Percentiles rank a stretch among this genome's conserved stretches.
Conservation (phyloP, 2,797 vertebrate genomes). For the Microctenopoma lineatum region DNA sequence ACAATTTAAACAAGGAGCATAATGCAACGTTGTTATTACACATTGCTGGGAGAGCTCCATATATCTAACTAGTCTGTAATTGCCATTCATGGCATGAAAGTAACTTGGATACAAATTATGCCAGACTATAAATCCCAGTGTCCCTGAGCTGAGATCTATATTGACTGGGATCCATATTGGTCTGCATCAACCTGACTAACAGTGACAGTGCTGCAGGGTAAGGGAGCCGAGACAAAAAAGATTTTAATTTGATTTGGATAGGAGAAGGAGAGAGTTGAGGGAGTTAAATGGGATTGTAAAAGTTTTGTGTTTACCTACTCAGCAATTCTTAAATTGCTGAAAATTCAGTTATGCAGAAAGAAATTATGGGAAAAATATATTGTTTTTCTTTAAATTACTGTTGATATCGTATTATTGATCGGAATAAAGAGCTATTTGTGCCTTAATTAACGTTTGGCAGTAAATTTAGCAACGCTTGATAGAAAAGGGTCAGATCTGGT, state of each 20-base stretch:
- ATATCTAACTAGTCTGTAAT: conserved; percentile 59
- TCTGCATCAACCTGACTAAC: conserved; percentile 54
- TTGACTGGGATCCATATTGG: conserved; percentile 58
- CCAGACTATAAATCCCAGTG: conserved; percentile 58
- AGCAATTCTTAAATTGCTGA: conserved; percentile 1
- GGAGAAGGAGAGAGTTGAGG: conserved; percentile 23
- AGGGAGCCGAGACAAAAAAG: conserved; percentile 44
- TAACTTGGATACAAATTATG: conserved; percentile 43
- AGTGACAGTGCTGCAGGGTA: conserved; percentile 57
- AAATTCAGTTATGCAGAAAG: conserved; percentile 1
- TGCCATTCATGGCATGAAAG: conserved; percentile 59
- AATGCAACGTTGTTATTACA: conserved; percentile 62
- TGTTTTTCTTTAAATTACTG: background rate
- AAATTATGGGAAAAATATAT: too few relatives aligned
- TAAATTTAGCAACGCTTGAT: too few relatives aligned
- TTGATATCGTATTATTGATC: background rate
- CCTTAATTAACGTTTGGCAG: too few relatives aligned
- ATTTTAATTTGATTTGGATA: conserved; percentile 52
- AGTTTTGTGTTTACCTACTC: background rate
- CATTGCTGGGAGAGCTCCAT: conserved; percentile 33
- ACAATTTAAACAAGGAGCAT: conserved; percentile 53
- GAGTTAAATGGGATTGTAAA: background rate
- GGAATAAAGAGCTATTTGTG: background rate
- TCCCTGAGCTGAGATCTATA: conserved; percentile 61
- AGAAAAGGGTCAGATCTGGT: too few relatives aligned